Conservation (phyloP, 2,888 invertebrate genomes). For the Mythimna loreyi region DNA sequence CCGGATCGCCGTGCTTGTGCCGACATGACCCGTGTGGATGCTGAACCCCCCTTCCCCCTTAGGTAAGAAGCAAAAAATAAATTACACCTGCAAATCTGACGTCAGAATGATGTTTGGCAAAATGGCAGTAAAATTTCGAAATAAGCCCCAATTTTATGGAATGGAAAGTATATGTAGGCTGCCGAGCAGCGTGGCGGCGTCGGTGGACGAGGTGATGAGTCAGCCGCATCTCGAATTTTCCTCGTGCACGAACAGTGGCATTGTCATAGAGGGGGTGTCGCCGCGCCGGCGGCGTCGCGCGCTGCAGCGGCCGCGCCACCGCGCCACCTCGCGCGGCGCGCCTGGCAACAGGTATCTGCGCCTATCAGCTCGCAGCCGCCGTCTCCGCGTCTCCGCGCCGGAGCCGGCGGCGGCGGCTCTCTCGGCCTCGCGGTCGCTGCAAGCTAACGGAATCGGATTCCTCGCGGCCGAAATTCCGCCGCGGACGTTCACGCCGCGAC, state of each 20-base stretch:
- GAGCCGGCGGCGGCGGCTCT: constrained; percentile 55
- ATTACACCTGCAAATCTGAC: constrained; percentile 68
- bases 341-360: constrained; percentile 71
- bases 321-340: constrained; percentile 54
- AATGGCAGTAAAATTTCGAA: constrained; percentile 61
- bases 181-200: constrained; percentile 63
- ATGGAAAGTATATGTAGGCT: constrained; percentile 68
- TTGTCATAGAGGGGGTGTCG: constrained; percentile 79
- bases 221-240: constrained; percentile 89
- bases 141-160: constrained; percentile 63
- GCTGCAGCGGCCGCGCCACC: constrained; percentile 51
- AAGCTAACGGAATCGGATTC: constrained; percentile 88
- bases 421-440: constrained; percentile 65
- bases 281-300: constrained; percentile 68
- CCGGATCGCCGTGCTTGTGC: constrained; percentile 73
- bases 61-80: constrained; percentile 79
- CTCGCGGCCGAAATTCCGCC: constrained; percentile 88
- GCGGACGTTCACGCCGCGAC: constrained; percentile 89
- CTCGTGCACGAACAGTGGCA: constrained; percentile 82
- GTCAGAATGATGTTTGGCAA: constrained; percentile 63
- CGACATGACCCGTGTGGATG: constrained; percentile 73
- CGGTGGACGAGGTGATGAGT: constrained; percentile 82
- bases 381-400: constrained; percentile 62
- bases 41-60: constrained; percentile 65
- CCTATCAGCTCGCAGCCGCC: constrained; percentile 63